Conservation (phyloP, 1,140 invertebrate species). For the Zaprionus capensis region DNA sequence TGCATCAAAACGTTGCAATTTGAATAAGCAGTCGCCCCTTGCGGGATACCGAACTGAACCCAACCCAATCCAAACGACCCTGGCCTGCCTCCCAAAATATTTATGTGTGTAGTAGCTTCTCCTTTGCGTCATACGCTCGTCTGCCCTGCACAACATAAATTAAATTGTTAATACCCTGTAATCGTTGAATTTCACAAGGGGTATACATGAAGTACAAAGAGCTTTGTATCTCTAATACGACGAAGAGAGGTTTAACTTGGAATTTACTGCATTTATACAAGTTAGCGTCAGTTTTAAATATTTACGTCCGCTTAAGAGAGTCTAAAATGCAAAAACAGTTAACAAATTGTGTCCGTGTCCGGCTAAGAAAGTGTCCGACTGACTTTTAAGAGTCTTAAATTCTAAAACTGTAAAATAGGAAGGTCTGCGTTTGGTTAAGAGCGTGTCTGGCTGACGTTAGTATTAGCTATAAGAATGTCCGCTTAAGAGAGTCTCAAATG, state of each 20-base stretch:
- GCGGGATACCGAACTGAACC: not conserved
- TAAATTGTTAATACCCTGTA: slow-evolving; percentile 15
- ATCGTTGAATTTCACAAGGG: not conserved
- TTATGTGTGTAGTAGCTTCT: not conserved
- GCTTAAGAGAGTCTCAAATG: no score
- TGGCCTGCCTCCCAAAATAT: not conserved
- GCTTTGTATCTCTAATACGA: no score
- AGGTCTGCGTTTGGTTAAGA: no score
- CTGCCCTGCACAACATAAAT: slow-evolving; percentile 11
- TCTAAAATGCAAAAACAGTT: not conserved
- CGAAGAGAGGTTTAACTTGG: no score
- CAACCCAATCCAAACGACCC: not conserved
- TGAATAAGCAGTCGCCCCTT: not conserved
- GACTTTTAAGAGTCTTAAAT: no score
- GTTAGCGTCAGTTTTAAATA: no score
- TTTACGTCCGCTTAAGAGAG: not conserved
- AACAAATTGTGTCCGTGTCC: not conserved
- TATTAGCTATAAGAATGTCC: no score
- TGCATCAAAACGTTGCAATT: slow-evolving; percentile 20
- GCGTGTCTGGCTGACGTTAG: no score
- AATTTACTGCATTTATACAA: no score
- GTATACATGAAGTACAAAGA: no score
- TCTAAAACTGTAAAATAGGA: no score
- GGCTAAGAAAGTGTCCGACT: no score
- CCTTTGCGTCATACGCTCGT: not conserved